Evolutionary conservation across 2,113 vertebrate species (phyloP).

Genomic region (Emydura subglobosa): DNA sequence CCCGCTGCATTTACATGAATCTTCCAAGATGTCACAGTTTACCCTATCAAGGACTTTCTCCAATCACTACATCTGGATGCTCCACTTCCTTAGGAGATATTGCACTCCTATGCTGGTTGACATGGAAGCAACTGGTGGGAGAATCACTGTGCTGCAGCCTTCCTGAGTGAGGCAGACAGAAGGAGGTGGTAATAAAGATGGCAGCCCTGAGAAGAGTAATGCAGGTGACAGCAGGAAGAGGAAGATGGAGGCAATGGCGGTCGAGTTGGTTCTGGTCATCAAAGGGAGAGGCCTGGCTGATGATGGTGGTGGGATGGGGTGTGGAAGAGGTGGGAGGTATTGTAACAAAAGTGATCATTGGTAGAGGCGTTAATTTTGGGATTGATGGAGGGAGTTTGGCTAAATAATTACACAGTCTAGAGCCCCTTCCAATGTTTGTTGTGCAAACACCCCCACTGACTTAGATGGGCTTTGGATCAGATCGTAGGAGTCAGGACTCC

Average conservation of each 20-base stretch:
- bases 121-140: rapidly evolving
- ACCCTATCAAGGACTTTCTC: neutral
- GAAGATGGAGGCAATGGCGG: neutral
- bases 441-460: neutral
- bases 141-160: neutral
- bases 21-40: neutral
- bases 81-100: conserved; percentile 5
- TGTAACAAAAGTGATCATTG: neutral
- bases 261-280: neutral
- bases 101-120: neutral
- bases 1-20: neutral
- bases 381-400: neutral
- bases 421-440: neutral
- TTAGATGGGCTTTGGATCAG: neutral
- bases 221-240: neutral
- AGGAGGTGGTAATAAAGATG: neutral
- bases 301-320: too few species aligned
- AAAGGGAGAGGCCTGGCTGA: neutral
- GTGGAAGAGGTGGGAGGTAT: neutral
- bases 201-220: neutral
- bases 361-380: neutral
- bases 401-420: neutral
- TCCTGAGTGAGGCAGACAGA: neutral
- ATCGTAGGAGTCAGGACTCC: neutral
- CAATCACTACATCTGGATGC: conserved; percentile 19